Evolutionary conservation across 2,113 vertebrate genomes (phyloP).

Genomic region (Chloropsis hardwickii): DNA sequence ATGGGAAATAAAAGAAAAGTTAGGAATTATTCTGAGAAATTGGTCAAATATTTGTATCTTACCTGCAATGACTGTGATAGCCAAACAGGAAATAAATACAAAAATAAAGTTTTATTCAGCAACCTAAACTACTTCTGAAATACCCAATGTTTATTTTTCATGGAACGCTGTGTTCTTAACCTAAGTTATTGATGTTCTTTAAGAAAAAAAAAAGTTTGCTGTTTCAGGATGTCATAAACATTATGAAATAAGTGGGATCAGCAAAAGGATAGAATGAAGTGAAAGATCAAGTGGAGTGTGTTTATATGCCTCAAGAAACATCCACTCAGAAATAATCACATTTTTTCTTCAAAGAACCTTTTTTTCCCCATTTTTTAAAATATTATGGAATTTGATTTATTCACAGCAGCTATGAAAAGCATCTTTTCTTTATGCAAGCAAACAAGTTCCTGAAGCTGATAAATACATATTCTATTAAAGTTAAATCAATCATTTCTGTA

Average conservation of each 20-base stretch:
- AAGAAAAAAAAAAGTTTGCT: background rate
- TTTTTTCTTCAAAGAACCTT: background rate
- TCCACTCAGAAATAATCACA: background rate
- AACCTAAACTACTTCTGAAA: background rate
- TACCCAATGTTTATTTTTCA: background rate
- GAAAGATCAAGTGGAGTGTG: background rate
- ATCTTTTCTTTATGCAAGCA: background rate
- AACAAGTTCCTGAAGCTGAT: background rate
- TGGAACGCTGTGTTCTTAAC: background rate
- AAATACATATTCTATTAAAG: background rate
- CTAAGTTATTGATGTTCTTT: background rate
- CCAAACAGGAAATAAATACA: background rate
- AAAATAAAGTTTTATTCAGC: background rate
- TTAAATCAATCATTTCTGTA: background rate
- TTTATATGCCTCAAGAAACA: background rate
- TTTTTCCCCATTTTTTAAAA: background rate
- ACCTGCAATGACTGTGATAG: background rate
- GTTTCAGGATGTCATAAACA: background rate
- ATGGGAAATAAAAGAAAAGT: background rate
- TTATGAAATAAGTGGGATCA: background rate
- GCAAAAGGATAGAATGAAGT: background rate
- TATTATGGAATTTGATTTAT: background rate
- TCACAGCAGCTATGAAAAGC: background rate
- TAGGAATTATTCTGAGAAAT: background rate
- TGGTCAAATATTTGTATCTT: background rate